These are phyloP conservation scores for Trichopoda pennipes DNA, from an alignment of 2,888 invertebrate genomes.

Conservation along the genomic window DNA sequence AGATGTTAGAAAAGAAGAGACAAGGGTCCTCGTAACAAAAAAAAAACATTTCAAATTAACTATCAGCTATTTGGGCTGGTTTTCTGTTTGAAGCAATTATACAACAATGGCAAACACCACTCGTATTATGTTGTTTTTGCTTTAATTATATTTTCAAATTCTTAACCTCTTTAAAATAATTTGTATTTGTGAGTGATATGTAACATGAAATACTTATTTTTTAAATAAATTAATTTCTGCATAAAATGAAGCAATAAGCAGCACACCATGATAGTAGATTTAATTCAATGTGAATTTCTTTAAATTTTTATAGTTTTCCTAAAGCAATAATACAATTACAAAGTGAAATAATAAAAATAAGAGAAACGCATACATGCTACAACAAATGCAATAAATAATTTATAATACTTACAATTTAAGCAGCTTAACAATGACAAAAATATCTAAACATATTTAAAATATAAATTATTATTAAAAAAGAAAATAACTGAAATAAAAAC, in stretches of 20 bases:
- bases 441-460: not conserved
- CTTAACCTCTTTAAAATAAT: not conserved
- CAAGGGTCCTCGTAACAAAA: no score
- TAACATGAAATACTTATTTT: not conserved
- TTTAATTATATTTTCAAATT: not conserved
- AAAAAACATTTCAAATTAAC: no score
- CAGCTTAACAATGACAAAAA: conserved; percentile 64
- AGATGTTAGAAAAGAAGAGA: no score
- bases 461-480: conserved; percentile 6
- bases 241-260: not conserved
- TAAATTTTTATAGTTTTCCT: not conserved
- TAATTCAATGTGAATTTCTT: no score
- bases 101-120: not conserved
- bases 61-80: no score
- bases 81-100: no score
- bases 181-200: not conserved
- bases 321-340: not conserved
- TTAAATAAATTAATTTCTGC: not conserved
- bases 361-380: conserved; percentile 26
- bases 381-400: conserved; percentile 34
- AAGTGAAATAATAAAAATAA: not conserved
- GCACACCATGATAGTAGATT: no score
- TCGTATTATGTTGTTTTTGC: not conserved
- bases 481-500: conserved; percentile 52
- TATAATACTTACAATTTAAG: conserved; percentile 38